A percentile compares a stretch with the other conserved stretches of the same genome.
Conservation (phyloP, 1,140 invertebrate genomes). For the Calliphora vicina region DNA sequence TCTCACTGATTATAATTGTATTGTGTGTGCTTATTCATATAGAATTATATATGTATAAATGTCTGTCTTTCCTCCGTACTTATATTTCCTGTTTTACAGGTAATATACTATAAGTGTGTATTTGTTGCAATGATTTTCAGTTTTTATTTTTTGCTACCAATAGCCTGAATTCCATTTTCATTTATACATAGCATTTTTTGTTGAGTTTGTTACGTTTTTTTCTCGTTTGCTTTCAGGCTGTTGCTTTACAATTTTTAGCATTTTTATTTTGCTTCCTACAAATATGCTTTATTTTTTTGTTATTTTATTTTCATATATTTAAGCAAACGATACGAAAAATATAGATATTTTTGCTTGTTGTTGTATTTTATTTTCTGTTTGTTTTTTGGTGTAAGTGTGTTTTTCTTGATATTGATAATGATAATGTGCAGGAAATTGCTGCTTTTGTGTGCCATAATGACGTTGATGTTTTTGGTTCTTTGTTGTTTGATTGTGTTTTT, state of each 20-base stretch:
- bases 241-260: neutral
- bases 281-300: neutral
- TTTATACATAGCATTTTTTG: neutral
- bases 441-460: constrained; percentile 11
- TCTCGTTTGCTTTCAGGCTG: neutral
- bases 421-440: constrained; percentile 27
- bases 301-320: too few species aligned
- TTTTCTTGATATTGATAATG: constrained; percentile 10
- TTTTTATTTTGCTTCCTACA: neutral
- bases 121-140: constrained; percentile 18
- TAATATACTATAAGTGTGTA: neutral
- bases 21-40: too few species aligned
- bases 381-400: neutral
- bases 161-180: neutral
- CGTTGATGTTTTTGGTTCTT: neutral
- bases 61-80: neutral
- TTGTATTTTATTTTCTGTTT: too few species aligned
- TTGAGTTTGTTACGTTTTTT: neutral
- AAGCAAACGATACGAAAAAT: neutral
- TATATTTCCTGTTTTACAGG: neutral
- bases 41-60: neutral
- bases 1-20: too few species aligned
- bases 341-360: neutral
- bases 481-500: neutral
- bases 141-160: too few species aligned